Evolutionary conservation across 2,888 invertebrate genomes (phyloP).

Genomic region (Troilus luridus): DNA sequence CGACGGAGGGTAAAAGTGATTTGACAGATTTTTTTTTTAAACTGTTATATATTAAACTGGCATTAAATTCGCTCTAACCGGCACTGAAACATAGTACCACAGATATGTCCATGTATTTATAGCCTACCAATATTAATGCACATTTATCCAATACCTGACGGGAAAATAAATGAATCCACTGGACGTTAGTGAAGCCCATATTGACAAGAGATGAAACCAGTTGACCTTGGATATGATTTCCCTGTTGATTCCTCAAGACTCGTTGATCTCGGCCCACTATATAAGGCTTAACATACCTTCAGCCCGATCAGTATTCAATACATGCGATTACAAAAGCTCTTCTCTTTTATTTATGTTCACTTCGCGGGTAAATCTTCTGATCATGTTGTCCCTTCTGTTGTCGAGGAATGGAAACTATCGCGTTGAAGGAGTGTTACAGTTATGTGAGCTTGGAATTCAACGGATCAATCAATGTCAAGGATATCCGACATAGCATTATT

Average conservation of each 20-base stretch:
- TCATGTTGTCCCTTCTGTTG: not conserved
- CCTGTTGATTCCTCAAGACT: not conserved
- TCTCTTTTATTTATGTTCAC: not conserved
- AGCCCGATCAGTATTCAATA: not conserved
- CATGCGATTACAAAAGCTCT: not conserved
- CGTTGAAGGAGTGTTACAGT: not conserved
- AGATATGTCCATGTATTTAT: too few relatives aligned
- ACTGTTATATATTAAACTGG: too few relatives aligned
- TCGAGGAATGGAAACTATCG: not conserved
- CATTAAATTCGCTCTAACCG: too few relatives aligned
- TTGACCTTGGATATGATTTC: constrained; percentile 19
- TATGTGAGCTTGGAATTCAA: not conserved
- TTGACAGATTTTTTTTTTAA: too few relatives aligned
- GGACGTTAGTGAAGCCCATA: not conserved
- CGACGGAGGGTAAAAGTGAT: too few relatives aligned
- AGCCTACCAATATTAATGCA: not conserved
- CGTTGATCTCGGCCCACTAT: not conserved
- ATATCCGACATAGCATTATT: not conserved
- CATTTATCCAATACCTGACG: not conserved
- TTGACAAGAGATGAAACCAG: constrained; percentile 10
- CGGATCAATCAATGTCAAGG: constrained; percentile 29
- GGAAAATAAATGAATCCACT: not conserved
- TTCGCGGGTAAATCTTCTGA: not conserved
- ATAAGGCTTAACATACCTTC: not conserved
- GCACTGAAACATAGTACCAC: too few relatives aligned